Evolutionary conservation across 2,888 invertebrate species (phyloP).

Genomic region (Dermolepida albohirtum): DNA sequence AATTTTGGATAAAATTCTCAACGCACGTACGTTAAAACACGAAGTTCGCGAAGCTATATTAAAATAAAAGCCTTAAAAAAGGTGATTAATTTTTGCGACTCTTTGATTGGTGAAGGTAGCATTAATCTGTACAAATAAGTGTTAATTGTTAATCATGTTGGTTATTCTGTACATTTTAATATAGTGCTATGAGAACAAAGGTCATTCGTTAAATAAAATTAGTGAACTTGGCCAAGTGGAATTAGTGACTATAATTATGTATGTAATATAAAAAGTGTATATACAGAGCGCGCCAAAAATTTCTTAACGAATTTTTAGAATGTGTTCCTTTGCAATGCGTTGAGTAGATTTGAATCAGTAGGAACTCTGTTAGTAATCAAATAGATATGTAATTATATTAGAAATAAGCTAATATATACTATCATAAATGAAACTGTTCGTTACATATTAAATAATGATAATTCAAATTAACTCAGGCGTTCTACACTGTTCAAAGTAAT

Average conservation of each 20-base stretch:
- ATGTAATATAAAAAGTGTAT: constrained; percentile 17
- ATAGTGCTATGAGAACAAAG: constrained; percentile 61
- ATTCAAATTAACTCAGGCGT: constrained; percentile 4
- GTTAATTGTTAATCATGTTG: constrained; percentile 38
- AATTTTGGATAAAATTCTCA: no score
- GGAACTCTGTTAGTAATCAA: no score
- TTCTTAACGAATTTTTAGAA: constrained; percentile 16
- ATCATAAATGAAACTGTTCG: neutral
- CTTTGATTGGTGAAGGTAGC: constrained; percentile 8
- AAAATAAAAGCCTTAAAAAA: neutral
- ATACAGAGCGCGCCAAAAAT: constrained; percentile 12
- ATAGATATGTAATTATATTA: no score
- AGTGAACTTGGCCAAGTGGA: constrained; percentile 67
- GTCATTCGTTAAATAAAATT: constrained; percentile 50
- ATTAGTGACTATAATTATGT: constrained; percentile 57
- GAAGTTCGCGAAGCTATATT: neutral
- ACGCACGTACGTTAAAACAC: no score
- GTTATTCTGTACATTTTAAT: constrained; percentile 52
- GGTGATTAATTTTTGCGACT: constrained; percentile 43
- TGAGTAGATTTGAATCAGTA: no score
- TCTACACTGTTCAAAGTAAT: no score
- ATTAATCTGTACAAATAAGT: constrained; percentile 40
- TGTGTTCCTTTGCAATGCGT: no score
- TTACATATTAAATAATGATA: neutral
- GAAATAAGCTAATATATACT: no score